These are phyloP conservation scores for Harmothoe impar DNA, from an alignment of 2,888 invertebrate species.

Conservation along the genomic window DNA sequence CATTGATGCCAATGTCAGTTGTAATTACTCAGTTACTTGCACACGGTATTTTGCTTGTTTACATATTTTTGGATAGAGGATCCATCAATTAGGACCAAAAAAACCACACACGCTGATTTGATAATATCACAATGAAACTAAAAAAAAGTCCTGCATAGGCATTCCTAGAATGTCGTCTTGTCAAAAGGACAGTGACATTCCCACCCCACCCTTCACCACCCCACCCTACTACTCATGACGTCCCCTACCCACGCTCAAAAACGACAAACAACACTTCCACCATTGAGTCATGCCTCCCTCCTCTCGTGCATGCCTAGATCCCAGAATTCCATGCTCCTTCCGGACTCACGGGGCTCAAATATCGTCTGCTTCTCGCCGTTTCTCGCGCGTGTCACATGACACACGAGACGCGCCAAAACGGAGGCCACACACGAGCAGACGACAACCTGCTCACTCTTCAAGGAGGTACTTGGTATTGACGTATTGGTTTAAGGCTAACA, in stretches of 20 bases:
- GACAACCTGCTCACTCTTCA: background rate
- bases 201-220: background rate
- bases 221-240: background rate
- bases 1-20: too few relatives aligned
- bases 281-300: background rate
- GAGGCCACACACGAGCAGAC: slow-evolving; percentile 29
- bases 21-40: too few relatives aligned
- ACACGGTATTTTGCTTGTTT: too few relatives aligned
- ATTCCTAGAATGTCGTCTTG: background rate
- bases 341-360: slow-evolving; percentile 45
- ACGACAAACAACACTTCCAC: background rate
- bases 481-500: too few relatives aligned
- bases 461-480: background rate
- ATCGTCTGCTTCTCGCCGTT: slow-evolving; percentile 1
- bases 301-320: background rate
- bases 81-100: too few relatives aligned
- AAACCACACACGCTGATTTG: too few relatives aligned
- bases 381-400: slow-evolving; percentile 39
- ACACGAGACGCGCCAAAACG: slow-evolving; percentile 15
- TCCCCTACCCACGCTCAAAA: background rate
- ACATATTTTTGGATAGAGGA: too few relatives aligned
- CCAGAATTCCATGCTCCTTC: slow-evolving; percentile 27
- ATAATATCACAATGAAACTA: too few relatives aligned
- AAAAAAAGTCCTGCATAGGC: too few relatives aligned
- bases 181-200: background rate